phyloP scores from a whole-genome alignment of 1,140 invertebrate genomes.

The Phenacoccus solenopsis region DNA sequence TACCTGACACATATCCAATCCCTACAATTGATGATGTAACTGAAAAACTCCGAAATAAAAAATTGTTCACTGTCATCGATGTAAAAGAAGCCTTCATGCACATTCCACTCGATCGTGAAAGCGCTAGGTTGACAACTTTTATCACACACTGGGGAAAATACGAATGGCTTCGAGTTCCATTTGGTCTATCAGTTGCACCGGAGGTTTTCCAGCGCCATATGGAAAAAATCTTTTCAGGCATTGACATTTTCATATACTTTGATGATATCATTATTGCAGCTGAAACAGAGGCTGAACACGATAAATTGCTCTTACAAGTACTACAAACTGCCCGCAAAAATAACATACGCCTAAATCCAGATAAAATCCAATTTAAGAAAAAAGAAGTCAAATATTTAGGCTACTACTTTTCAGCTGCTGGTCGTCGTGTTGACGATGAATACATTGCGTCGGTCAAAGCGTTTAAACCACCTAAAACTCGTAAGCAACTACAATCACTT shows the following conservation, averaged over 20 bases:
- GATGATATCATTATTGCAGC: neutral
- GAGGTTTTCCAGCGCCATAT: conserved; percentile 31
- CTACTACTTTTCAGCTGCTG: conserved; percentile 30
- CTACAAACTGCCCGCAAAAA: neutral
- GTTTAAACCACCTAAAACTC: conserved; percentile 26
- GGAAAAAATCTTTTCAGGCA: too few species aligned
- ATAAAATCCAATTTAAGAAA: conserved; percentile 31
- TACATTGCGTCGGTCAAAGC: conserved; percentile 31
- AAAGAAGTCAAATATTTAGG: conserved; percentile 33
- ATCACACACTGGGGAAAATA: conserved; percentile 29
- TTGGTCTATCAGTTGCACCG: conserved; percentile 28
- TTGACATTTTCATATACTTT: too few species aligned
- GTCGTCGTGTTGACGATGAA: conserved; percentile 27
- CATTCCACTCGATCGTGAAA: conserved; percentile 25
- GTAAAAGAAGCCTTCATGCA: conserved; percentile 26
- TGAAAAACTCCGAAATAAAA: conserved; percentile 21
- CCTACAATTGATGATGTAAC: conserved; percentile 23
- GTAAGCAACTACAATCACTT: conserved; percentile 32
- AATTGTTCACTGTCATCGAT: conserved; percentile 23
- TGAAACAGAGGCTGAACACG: neutral
- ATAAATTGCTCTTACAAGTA: neutral
- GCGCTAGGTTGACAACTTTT: conserved; percentile 22
- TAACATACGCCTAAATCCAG: conserved; percentile 31
- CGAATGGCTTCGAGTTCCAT: conserved; percentile 30
- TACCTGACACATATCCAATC: conserved; percentile 19